Base-by-base conservation (phyloP, 2,888 invertebrate genomes). In the Dicyrtoma fusca region DNA sequence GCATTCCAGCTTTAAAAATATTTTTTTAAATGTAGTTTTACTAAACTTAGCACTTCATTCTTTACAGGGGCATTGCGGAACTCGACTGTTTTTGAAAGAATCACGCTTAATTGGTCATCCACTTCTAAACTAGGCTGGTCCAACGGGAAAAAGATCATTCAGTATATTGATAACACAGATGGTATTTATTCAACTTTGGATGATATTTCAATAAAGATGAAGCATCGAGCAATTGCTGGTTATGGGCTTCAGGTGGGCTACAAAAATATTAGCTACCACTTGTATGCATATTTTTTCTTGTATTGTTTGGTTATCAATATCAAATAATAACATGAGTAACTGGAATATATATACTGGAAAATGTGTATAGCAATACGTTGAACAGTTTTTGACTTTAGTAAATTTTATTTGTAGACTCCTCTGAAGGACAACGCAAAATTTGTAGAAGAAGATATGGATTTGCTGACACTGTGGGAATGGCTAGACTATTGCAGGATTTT, bases 391-490 rank as follows among this genome's bases (percentile, higher is more conserved):
- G n/a, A n/a, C 17, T 3, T 42, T 14, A 13, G 17, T 34, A 34
- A 34, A 34, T 34, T 34, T 34, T 34, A 26, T 77, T 84, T 84
- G 55, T 81, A 91, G 89, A 86, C 88, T 63, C 92, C 92, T 75
- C 84, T 92, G 76, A 89, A 89, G 84, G 90, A 90, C 82, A 94
- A 95, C 84, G 92, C 91, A 0, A 91, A 91, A 79, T 82, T 91
- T 71, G 89, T 92, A 0, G 81, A 83, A 14, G 83, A 84, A 65
- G 91, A 92, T 81, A 88, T 89, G 47, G 87, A 89, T 26, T 84
- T 96, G 47, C 88, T 89, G 80, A 91, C 89, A 74, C 86, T 95
- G 17, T 97, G 96, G 96, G 88, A 89, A 75, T 94, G 93, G 89
- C 83, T 94, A 72, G 88, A 89, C 75, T 86, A 89, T 73, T 89